Conservation (phyloP, 2,888 invertebrate species). For the Phasia obesa region DNA sequence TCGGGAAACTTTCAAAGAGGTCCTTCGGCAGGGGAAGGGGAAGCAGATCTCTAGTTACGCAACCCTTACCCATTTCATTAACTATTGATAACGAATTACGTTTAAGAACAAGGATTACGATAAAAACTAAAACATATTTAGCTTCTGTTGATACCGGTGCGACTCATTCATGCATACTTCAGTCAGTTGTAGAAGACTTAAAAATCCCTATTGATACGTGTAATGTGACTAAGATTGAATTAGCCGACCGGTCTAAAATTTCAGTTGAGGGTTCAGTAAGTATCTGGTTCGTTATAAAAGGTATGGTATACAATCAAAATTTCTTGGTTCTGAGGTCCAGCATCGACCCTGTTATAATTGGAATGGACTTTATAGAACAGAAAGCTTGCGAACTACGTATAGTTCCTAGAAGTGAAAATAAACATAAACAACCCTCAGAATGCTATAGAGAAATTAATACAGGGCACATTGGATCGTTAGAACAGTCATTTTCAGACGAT, state of each 20-base stretch:
- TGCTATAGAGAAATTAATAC: too few relatives aligned
- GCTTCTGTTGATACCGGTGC: constrained; percentile 8
- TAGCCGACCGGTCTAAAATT: not conserved
- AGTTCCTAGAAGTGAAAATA: too few relatives aligned
- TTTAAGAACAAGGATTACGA: constrained; percentile 8
- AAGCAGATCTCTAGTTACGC: not conserved
- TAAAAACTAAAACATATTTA: not conserved
- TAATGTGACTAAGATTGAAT: not conserved
- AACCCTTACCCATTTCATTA: not conserved
- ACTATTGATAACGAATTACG: not conserved
- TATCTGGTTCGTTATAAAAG: too few relatives aligned
- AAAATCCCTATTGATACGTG: not conserved
- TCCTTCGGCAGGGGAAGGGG: not conserved
- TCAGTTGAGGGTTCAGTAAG: too few relatives aligned
- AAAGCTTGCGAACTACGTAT: too few relatives aligned
- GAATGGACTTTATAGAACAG: too few relatives aligned
- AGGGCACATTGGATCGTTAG: too few relatives aligned
- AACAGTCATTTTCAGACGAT: too few relatives aligned
- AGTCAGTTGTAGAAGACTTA: constrained; percentile 12
- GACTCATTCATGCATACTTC: not conserved
- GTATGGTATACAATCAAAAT: too few relatives aligned
- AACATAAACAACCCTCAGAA: too few relatives aligned
- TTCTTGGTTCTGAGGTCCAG: not conserved
- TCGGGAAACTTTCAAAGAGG: not conserved
- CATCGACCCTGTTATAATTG: too few relatives aligned